Conservation (phyloP, 1,140 invertebrate genomes). For the Bradysia coprophila region DNA sequence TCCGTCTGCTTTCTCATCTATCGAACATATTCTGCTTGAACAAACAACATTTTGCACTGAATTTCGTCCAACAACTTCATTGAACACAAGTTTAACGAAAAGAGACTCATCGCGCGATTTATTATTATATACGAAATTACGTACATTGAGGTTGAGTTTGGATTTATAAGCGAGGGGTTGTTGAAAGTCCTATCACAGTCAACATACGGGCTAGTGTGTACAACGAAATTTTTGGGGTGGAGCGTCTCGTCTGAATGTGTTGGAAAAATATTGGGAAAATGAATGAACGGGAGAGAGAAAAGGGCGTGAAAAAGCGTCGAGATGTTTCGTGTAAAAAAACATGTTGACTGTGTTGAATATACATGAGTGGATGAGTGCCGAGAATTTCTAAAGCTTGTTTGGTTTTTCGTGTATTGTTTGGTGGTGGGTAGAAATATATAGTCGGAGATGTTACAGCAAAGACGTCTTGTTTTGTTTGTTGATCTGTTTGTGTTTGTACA, state of each 20-base stretch:
- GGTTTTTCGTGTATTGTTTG: too few relatives aligned
- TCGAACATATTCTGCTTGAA: neutral
- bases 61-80: neutral
- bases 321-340: conserved; percentile 1
- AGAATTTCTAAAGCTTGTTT: too few relatives aligned
- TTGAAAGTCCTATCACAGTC: neutral
- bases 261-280: too few relatives aligned
- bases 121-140: too few relatives aligned
- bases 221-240: neutral
- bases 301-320: neutral
- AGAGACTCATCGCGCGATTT: neutral
- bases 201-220: neutral
- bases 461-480: too few relatives aligned
- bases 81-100: neutral
- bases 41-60: neutral
- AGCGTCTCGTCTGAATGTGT: too few relatives aligned
- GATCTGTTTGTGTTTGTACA: too few relatives aligned
- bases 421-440: too few relatives aligned
- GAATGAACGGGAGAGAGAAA: neutral
- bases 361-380: too few relatives aligned
- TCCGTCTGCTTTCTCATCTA: neutral
- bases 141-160: too few relatives aligned
- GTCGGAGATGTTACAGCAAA: too few relatives aligned
- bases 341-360: conserved; percentile 1
- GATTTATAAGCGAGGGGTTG: too few relatives aligned